Percentiles rank a stretch among this genome's conserved stretches.
Conservation (phyloP, 1,140 invertebrate species). For the Leptopilina clavipes region DNA sequence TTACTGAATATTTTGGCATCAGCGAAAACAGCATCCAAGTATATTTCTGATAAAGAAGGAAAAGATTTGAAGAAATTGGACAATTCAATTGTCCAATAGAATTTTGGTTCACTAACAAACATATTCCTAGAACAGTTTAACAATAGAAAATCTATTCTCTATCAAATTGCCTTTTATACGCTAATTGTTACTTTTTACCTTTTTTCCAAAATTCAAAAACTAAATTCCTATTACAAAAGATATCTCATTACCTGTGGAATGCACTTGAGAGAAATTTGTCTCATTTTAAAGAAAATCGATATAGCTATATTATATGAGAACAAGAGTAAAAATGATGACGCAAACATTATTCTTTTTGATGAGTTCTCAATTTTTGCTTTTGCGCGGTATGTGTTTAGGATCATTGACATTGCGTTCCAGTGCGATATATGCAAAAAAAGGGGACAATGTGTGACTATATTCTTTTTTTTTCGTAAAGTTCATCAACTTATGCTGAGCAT, state of each 20-base stretch:
- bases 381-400: slow-evolving; percentile 41
- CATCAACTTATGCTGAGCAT: slow-evolving; percentile 30
- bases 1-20: background rate
- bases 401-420: slow-evolving; percentile 48
- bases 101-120: too few relatives aligned
- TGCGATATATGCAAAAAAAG: slow-evolving; percentile 32
- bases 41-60: too few relatives aligned
- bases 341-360: background rate
- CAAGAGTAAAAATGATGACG: background rate
- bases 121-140: too few relatives aligned
- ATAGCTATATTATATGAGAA: slow-evolving; percentile 38
- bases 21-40: too few relatives aligned
- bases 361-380: slow-evolving; percentile 7
- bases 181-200: too few relatives aligned
- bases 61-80: too few relatives aligned
- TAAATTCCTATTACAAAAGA: too few relatives aligned
- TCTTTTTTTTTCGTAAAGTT: slow-evolving; percentile 39
- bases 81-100: too few relatives aligned
- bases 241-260: too few relatives aligned
- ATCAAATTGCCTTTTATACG: too few relatives aligned
- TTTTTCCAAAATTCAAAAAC: too few relatives aligned
- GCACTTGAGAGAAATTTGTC: background rate
- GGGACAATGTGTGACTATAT: slow-evolving; percentile 47
- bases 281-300: slow-evolving; percentile 35
- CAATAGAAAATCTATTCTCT: too few relatives aligned